These are phyloP conservation scores for Prunella fulvescens DNA, from an alignment of 2,113 vertebrate species.

Conservation along the genomic window DNA sequence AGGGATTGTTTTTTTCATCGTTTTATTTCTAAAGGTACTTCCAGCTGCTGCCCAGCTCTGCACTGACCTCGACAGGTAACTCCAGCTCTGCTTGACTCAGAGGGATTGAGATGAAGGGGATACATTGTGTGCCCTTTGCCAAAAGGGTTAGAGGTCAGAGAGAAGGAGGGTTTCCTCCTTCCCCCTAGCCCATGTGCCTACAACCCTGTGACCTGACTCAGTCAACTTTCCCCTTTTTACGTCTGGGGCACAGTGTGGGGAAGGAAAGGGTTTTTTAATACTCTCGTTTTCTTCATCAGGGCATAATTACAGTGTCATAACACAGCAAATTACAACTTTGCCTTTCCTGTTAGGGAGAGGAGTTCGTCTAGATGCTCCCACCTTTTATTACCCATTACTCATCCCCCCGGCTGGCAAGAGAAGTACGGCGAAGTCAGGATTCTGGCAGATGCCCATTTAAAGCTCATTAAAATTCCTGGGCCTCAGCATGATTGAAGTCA, in stretches of 20 bases:
- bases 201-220: background rate
- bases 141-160: background rate
- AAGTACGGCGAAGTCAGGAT: conserved; percentile 60
- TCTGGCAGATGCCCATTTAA: conserved; percentile 76
- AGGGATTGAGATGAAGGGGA: fast-evolving
- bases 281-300: conserved; percentile 41
- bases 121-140: background rate
- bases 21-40: background rate
- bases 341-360: conserved; percentile 59
- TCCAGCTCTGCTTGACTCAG: background rate
- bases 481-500: conserved; percentile 68
- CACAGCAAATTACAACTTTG: conserved; percentile 66
- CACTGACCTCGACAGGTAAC: background rate
- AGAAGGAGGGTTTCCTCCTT: background rate
- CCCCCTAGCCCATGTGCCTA: background rate
- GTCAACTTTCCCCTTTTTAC: background rate
- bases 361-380: conserved; percentile 39
- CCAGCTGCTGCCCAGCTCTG: background rate
- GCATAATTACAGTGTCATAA: conserved; percentile 65
- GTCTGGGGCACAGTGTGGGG: background rate
- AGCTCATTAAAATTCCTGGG: conserved; percentile 74
- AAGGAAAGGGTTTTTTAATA: conserved; percentile 14
- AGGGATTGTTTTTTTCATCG: background rate
- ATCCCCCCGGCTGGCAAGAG: conserved; percentile 60
- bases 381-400: conserved; percentile 69